Base-by-base conservation (phyloP, 2,113 vertebrate species). In the Poeciliopsis prolifica region DNA sequence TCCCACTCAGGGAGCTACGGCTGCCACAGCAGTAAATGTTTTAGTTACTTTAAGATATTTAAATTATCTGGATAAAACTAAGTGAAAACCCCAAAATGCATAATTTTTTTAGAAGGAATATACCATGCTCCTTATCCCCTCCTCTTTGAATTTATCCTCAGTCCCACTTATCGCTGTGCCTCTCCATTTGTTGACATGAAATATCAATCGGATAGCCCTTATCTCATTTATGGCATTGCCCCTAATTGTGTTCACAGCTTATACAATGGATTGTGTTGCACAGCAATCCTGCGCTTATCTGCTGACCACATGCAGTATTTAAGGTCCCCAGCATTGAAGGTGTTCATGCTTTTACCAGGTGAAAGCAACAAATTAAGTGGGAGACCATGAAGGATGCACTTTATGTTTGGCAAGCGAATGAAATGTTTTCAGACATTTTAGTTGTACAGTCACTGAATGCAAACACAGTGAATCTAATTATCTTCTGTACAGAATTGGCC, bases 261-360 rank as follows among this genome's bases (percentile, higher is more conserved):
- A 37, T 13, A 54, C 66, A 74, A 82, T 92, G 85, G 71, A 85
- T 92, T 84, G 85, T 74, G 78, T 82, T 82, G 82, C 68, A 77
- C 81, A 85, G 78, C 75, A 58, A 24, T 69, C 61, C 73, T 64
- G 75, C 68, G 78, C 65, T 64, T 74, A 80, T 78, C 74, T 51
- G 72, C 15, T 24, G 86, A 81, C 72, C 61, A n/a, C 70, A 86
- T 66, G 48, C 64, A 31, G 75, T 8, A 75, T 82, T 86, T 76
- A 76, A 30, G 77, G 68, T 70, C 12, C 28, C 28, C 0, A 24
- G 64, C 33, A 75, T n/a, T 14, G 30, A 67, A 29, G 60, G 26
- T 29, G 33, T 35, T 73, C 17, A 11, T 44, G 44, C 67, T 65
- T 74, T 75, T 31, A 42, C 68, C 28, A 67, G 30, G 69, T 30